phyloP scores from a whole-genome alignment of 2,888 invertebrate genomes.

The Ectemnius continuus region DNA sequence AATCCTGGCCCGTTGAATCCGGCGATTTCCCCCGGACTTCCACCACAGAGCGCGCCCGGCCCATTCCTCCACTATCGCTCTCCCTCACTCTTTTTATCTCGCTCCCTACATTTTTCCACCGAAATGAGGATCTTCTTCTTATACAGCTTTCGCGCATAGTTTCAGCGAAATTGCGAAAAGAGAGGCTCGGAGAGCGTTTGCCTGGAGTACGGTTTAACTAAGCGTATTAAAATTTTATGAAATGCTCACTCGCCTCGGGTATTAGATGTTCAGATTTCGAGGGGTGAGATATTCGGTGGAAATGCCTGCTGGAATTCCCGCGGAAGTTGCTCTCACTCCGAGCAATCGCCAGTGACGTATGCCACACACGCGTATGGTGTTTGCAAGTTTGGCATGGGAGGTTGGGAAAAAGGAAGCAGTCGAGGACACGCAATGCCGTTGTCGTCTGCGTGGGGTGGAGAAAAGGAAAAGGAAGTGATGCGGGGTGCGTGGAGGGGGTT shows the following conservation, averaged over 20 bases:
- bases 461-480: neutral
- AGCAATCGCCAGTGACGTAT: slow-evolving; percentile 11
- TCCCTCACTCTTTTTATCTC: neutral
- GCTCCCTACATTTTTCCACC: neutral
- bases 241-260: neutral
- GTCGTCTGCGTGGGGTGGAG: neutral
- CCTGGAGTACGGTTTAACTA: slow-evolving; percentile 10
- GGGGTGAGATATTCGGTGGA: neutral
- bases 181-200: neutral
- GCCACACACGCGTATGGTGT: slow-evolving; percentile 6
- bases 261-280: neutral
- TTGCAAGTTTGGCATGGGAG: slow-evolving; percentile 27
- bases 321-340: neutral
- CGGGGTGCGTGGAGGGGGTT: no score
- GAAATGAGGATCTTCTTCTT: no score
- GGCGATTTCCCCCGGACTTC: slow-evolving; percentile 4
- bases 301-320: neutral
- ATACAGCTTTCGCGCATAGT: no score
- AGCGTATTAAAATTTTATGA: neutral
- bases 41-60: neutral
- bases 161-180: no score
- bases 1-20: slow-evolving; percentile 21
- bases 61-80: neutral
- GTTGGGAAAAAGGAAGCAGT: slow-evolving; percentile 21
- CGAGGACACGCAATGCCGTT: slow-evolving; percentile 14